Conservation (phyloP, 2,888 invertebrate genomes). For the Drosophila lutescens region DNA sequence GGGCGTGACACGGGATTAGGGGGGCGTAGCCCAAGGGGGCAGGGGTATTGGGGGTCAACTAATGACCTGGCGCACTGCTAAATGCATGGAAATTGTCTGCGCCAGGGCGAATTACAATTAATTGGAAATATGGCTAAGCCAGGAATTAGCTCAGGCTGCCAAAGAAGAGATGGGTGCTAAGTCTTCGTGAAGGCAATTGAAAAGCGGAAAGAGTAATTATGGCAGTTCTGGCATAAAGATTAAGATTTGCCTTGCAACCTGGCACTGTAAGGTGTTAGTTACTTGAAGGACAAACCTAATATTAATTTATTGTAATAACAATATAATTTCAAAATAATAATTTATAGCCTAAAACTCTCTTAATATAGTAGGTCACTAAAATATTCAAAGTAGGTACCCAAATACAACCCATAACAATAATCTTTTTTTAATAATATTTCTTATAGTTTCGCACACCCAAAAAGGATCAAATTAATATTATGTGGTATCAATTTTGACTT, state of each 20-base stretch:
- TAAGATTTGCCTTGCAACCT: neutral
- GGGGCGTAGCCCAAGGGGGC: neutral
- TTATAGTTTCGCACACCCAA: too few relatives aligned
- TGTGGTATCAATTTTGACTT: too few relatives aligned
- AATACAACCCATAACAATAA: too few relatives aligned
- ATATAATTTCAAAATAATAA: too few relatives aligned
- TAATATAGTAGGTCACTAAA: too few relatives aligned
- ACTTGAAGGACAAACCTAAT: too few relatives aligned
- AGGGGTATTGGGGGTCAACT: conserved; percentile 27
- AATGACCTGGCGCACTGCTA: conserved; percentile 54
- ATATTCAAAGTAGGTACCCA: too few relatives aligned
- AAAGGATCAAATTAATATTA: too few relatives aligned
- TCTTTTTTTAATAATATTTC: too few relatives aligned
- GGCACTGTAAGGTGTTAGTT: neutral
- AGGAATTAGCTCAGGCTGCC: conserved; percentile 7
- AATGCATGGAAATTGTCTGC: conserved; percentile 65
- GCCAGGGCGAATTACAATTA: conserved; percentile 47
- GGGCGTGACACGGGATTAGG: conserved; percentile 46
- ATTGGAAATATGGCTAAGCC: conserved; percentile 50
- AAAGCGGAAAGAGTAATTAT: neutral
- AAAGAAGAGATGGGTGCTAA: neutral
- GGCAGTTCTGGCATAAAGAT: neutral
- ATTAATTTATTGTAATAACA: too few relatives aligned
- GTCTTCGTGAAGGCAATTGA: neutral
- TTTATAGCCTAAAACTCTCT: too few relatives aligned